These are phyloP conservation scores for Pollenia amentaria DNA, from an alignment of 2,888 invertebrate genomes.

Conservation along the genomic window DNA sequence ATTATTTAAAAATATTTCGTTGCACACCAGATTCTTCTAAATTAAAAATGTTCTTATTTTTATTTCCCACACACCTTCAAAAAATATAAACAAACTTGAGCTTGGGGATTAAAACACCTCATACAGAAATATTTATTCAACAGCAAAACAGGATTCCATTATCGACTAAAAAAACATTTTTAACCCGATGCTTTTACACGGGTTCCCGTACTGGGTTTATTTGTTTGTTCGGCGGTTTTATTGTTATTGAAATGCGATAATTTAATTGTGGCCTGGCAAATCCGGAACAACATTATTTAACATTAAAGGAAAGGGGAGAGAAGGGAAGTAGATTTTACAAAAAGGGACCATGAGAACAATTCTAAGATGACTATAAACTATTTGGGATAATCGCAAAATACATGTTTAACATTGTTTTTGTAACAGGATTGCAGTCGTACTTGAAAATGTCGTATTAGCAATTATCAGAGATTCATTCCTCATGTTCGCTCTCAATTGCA, in stretches of 20 bases:
- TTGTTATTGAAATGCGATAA: conserved; percentile 85
- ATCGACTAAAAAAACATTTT: conserved; percentile 22
- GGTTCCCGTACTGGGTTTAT: conserved; percentile 32
- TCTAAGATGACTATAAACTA: conserved; percentile 75
- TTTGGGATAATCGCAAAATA: conserved; percentile 75
- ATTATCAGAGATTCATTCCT: conserved; percentile 50
- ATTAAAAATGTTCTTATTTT: conserved; percentile 33
- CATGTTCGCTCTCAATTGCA: conserved; percentile 10
- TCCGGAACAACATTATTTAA: conserved; percentile 56
- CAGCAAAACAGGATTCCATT: conserved; percentile 28
- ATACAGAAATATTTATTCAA: conserved; percentile 21
- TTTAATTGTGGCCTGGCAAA: conserved; percentile 80
- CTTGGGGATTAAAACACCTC: conserved; percentile 54
- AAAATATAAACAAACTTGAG: not conserved
- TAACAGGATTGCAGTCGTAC: conserved; percentile 85
- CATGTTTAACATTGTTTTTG: conserved; percentile 84
- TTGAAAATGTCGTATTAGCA: conserved; percentile 82
- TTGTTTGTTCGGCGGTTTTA: conserved; percentile 62
- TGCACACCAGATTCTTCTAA: not conserved
- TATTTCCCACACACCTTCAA: conserved; percentile 69
- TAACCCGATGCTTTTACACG: conserved; percentile 46
- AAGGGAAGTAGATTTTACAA: conserved; percentile 26
- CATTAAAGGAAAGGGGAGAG: conserved; percentile 32
- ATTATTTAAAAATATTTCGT: not conserved
- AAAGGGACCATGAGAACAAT: conserved; percentile 57